Base-by-base conservation (phyloP, 2,113 vertebrate genomes). In the Psittacara wagleri region DNA sequence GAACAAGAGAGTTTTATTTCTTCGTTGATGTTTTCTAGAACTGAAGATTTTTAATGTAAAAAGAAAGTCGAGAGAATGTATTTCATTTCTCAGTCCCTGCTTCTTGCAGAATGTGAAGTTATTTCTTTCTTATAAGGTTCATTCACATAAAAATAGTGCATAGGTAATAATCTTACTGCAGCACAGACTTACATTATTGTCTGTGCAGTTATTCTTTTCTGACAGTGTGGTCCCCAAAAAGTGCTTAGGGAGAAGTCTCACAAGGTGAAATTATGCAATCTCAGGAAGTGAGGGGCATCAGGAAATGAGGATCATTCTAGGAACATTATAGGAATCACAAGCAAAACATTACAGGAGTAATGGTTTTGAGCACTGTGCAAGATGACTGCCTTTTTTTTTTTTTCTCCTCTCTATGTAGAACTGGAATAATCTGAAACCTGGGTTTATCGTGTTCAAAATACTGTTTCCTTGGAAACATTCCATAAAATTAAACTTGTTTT, bases 381-480 rank as follows among this genome's bases (percentile, higher is more conserved):
- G 79, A 82, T 81, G 68, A 86, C 64, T 90, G 75, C 46, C 31
- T 94, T 51, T 66, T n/a, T 39, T 85, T 73, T 46, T 54, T 46
- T 54, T 31, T 43, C 33, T n/a, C 13, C 8, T 55, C 5, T 28
- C 31, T 9, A 2, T 41, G 54, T 69, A 85, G 84, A 90, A 48
- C 54, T 48, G 64, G 37, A 54, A 90, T 87, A 16, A 48, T 86
- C 49, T 90, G 75, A 95, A 93, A 82, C 64, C 39, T 67, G 46
- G 33, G 29, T 93, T 94, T 94, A 67, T 83, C 43, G 4, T 54
- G 51, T 86, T 94, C 90, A 94, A 88, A 93, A 93, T 94, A 88
- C 83, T 67, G 93, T 96, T 96, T 95, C 92, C 90, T 94, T 93
- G 94, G 95, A 95, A 96, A 95, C 92, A 70, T 68, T 92, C 64